A percentile compares a stretch with the other conserved stretches of the same genome.
phyloP scores from a whole-genome alignment of 2,888 invertebrate species.

The Eupelmus urozonus region DNA sequence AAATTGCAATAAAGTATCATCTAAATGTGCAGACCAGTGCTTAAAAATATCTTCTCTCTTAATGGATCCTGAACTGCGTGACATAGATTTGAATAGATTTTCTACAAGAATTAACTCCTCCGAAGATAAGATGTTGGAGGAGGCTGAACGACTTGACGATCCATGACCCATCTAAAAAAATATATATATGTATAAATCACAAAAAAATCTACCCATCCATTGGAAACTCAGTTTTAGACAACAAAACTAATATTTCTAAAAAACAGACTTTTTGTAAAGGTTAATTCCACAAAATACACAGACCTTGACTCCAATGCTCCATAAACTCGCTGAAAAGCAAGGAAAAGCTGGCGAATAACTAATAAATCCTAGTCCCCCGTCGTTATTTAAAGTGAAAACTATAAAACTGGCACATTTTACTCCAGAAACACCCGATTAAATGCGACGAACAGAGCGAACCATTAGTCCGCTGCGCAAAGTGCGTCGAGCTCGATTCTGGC shows the following conservation, averaged over 20 bases:
- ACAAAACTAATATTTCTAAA: not conserved
- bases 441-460: not conserved
- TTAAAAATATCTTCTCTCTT: constrained; percentile 76
- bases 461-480: not conserved
- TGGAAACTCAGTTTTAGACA: not conserved
- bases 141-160: constrained; percentile 72
- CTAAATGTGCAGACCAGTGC: constrained; percentile 75
- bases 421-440: constrained; percentile 19
- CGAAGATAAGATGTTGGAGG: constrained; percentile 73
- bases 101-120: constrained; percentile 74
- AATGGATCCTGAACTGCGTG: constrained; percentile 75
- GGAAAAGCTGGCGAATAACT: not conserved
- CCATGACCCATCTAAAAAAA: constrained; percentile 74
- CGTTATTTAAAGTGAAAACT: constrained; percentile 28
- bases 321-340: constrained; percentile 44
- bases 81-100: constrained; percentile 76
- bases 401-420: constrained; percentile 21
- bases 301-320: constrained; percentile 54
- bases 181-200: not conserved
- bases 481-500: not conserved
- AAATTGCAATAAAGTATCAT: constrained; percentile 72
- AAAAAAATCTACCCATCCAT: too few relatives aligned
- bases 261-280: constrained; percentile 6
- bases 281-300: constrained; percentile 8
- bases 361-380: not conserved